A percentile compares a stretch with the other conserved stretches of the same genome.
These are phyloP conservation scores for Zaprionus ghesquierei DNA, from an alignment of 1,140 invertebrate genomes.

Conservation along the genomic window DNA sequence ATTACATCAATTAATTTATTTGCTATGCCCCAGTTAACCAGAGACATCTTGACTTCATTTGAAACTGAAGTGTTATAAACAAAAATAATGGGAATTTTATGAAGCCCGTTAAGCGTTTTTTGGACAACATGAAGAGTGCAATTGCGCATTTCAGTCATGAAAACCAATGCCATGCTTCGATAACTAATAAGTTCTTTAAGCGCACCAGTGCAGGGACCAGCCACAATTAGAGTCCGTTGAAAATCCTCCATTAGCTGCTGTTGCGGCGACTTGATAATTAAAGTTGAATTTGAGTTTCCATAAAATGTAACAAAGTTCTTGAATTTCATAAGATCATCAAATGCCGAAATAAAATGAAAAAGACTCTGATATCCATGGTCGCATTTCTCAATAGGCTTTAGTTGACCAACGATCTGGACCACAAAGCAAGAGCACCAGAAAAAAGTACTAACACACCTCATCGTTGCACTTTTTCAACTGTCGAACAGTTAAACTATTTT, in stretches of 20 bases:
- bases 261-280: neutral
- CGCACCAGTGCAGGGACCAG: neutral
- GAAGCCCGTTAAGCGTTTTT: neutral
- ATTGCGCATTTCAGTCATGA: neutral
- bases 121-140: neutral
- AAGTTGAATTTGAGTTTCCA: neutral
- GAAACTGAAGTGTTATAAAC: neutral
- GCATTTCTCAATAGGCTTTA: neutral
- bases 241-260: neutral
- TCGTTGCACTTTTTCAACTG: slow-evolving; percentile 2
- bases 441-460: neutral
- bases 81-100: neutral
- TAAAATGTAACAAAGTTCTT: neutral
- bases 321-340: neutral
- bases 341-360: neutral
- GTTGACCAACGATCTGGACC: neutral
- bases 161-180: neutral
- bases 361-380: neutral
- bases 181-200: neutral
- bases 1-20: neutral
- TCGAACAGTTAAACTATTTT: neutral
- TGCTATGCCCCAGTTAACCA: neutral
- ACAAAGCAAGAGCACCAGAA: slow-evolving; percentile 6
- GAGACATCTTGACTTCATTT: neutral
- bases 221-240: neutral